These are phyloP conservation scores for Pygoscelis antarcticus DNA, from an alignment of 2,113 vertebrate species.

Conservation along the genomic window DNA sequence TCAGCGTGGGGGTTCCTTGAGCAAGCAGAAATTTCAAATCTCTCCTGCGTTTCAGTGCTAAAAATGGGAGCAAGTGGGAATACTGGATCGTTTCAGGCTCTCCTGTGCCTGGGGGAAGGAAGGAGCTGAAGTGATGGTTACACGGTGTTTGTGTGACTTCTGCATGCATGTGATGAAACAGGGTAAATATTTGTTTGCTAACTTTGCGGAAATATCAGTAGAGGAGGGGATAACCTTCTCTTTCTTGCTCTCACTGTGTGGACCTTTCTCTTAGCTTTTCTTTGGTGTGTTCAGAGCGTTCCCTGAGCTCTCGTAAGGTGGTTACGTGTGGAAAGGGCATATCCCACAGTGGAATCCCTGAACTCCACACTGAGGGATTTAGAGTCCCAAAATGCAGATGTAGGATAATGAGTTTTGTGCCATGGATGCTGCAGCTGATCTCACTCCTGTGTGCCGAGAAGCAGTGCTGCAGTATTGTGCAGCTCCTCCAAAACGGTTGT, in stretches of 20 bases:
- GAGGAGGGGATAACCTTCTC: neutral
- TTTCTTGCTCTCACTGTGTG: neutral
- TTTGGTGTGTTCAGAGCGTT: neutral
- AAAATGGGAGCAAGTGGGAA: neutral
- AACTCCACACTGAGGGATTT: neutral
- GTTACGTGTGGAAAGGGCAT: neutral
- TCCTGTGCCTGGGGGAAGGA: neutral
- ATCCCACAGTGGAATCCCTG: neutral
- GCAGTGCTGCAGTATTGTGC: neutral
- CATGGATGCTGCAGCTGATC: neutral
- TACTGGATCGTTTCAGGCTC: neutral
- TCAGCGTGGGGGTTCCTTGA: neutral
- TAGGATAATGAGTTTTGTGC: neutral
- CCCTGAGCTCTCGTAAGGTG: neutral
- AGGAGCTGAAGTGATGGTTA: neutral
- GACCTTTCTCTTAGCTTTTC: neutral
- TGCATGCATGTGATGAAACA: rapidly evolving
- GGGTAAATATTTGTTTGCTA: neutral
- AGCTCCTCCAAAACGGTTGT: neutral
- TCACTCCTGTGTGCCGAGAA: neutral
- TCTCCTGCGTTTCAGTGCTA: neutral
- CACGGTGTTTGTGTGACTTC: neutral
- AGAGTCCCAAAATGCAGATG: neutral
- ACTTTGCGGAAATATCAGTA: neutral
- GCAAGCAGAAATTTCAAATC: neutral